phyloP scores from a whole-genome alignment of 2,888 invertebrate species.

The Tachina grossa region DNA sequence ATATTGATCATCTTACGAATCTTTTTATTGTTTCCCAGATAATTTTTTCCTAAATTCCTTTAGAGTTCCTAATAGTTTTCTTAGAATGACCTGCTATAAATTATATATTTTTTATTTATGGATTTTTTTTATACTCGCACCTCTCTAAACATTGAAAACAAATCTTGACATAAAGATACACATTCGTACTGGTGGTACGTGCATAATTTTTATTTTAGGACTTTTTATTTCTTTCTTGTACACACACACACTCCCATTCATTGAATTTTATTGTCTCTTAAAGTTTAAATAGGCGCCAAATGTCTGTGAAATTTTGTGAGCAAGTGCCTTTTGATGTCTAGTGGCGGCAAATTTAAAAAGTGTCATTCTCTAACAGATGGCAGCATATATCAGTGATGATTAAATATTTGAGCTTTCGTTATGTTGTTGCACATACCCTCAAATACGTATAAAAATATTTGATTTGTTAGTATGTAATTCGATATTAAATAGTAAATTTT shows the following conservation, averaged over 20 bases:
- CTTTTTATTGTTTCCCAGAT: constrained; percentile 30
- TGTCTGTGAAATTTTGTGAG: constrained; percentile 56
- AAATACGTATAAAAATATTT: constrained; percentile 2
- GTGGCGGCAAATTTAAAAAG: constrained; percentile 67
- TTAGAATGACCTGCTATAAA: constrained; percentile 60
- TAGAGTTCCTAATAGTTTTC: constrained; percentile 50
- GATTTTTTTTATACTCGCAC: constrained; percentile 37
- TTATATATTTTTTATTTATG: constrained; percentile 56
- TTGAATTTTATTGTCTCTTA: constrained; percentile 61
- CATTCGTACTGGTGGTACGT: constrained; percentile 41
- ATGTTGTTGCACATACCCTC: background rate
- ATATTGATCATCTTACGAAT: constrained; percentile 29
- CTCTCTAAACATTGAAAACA: constrained; percentile 30
- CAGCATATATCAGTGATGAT: constrained; percentile 63
- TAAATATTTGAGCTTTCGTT: constrained; percentile 65
- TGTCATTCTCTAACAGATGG: constrained; percentile 67
- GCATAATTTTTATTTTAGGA: constrained; percentile 61
- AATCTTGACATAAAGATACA: constrained; percentile 31
- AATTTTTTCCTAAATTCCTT: constrained; percentile 33
- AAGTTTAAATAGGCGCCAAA: constrained; percentile 66
- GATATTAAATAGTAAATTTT: constrained; percentile 25
- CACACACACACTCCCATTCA: background rate
- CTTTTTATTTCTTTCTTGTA: constrained; percentile 42
- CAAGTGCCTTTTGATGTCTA: constrained; percentile 65
- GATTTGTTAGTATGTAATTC: constrained; percentile 34